phyloP scores from a whole-genome alignment of 2,113 vertebrate species.

The Mugil cephalus region DNA sequence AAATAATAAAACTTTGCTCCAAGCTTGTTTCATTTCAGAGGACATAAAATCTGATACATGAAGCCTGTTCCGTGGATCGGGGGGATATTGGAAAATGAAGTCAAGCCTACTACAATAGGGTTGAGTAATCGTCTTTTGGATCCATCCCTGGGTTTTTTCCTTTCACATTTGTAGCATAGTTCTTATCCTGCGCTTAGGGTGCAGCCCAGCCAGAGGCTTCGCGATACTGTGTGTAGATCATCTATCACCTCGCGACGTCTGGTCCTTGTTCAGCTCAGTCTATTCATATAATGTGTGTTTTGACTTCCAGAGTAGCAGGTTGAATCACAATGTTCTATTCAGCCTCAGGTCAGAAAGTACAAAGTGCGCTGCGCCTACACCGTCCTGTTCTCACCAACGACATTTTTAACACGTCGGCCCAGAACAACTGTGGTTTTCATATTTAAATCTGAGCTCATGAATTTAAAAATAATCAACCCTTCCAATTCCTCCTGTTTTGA shows the following conservation, averaged over 20 bases:
- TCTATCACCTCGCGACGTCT: slow-evolving; percentile 21
- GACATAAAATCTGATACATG: slow-evolving; percentile 55
- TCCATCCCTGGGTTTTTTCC: slow-evolving; percentile 1
- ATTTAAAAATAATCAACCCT: slow-evolving; percentile 45
- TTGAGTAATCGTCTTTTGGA: slow-evolving; percentile 40
- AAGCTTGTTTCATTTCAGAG: slow-evolving; percentile 50
- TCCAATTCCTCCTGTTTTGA: slow-evolving; percentile 56
- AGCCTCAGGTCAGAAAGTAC: slow-evolving; percentile 43
- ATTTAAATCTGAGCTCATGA: slow-evolving; percentile 58
- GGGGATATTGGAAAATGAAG: slow-evolving; percentile 54
- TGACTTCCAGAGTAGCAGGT: slow-evolving; percentile 39
- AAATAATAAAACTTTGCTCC: slow-evolving; percentile 48
- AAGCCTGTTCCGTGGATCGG: slow-evolving; percentile 37
- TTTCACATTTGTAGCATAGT: slow-evolving; percentile 8
- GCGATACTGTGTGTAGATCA: slow-evolving; percentile 25
- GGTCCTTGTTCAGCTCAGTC: slow-evolving; percentile 10
- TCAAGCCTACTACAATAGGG: slow-evolving; percentile 21
- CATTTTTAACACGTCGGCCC: slow-evolving; percentile 55
- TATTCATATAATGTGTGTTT: slow-evolving; percentile 28
- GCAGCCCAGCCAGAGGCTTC: slow-evolving; percentile 3
- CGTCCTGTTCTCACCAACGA: slow-evolving; percentile 66
- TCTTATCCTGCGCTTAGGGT: slow-evolving; percentile 18
- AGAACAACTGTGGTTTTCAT: slow-evolving; percentile 62
- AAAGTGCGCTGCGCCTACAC: slow-evolving; percentile 29
- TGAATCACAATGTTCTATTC: slow-evolving; percentile 73